Conservation (phyloP, 1,140 invertebrate species). For the Aphelenchoides fujianensis region DNA sequence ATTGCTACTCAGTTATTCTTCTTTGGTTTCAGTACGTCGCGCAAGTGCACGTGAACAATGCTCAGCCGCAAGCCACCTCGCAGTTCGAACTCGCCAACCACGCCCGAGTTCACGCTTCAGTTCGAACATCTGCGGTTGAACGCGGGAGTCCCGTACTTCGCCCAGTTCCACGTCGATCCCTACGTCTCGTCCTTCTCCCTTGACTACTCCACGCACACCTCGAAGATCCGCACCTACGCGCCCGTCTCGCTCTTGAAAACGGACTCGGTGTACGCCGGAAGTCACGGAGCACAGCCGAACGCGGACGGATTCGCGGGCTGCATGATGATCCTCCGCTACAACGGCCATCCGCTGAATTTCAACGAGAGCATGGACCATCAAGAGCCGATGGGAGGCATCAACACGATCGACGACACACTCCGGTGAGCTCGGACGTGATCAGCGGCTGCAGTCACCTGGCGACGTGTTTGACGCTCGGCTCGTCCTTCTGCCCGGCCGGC, state of each 20-base stretch:
- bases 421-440: conserved; percentile 31
- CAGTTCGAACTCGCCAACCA: conserved; percentile 13
- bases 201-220: conserved; percentile 9
- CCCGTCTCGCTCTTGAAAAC: background rate
- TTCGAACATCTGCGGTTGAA: conserved; percentile 9
- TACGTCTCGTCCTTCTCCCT: conserved; percentile 12
- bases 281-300: conserved; percentile 24
- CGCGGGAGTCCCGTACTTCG: conserved; percentile 7
- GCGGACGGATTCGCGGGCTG: conserved; percentile 36
- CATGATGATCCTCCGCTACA: conserved; percentile 34
- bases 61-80: conserved; percentile 26
- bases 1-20: too few species aligned
- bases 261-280: conserved; percentile 32
- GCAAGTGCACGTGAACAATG: conserved; percentile 39
- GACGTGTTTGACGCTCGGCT: conserved; percentile 45
- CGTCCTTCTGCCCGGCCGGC: conserved; percentile 44
- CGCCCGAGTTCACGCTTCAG: conserved; percentile 3
- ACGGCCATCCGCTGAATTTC: conserved; percentile 18
- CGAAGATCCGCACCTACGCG: background rate
- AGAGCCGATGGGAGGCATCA: background rate
- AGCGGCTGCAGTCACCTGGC: conserved; percentile 41
- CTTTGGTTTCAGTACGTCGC: too few species aligned
- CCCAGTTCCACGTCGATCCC: conserved; percentile 16
- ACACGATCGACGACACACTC: conserved; percentile 4
- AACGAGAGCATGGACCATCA: background rate